Evolutionary conservation across 92 coral and sea anemone species (phyloP), one percentile per base, ranked within the genome.

Genomic region (Parazoanthus swiftii): DNA sequence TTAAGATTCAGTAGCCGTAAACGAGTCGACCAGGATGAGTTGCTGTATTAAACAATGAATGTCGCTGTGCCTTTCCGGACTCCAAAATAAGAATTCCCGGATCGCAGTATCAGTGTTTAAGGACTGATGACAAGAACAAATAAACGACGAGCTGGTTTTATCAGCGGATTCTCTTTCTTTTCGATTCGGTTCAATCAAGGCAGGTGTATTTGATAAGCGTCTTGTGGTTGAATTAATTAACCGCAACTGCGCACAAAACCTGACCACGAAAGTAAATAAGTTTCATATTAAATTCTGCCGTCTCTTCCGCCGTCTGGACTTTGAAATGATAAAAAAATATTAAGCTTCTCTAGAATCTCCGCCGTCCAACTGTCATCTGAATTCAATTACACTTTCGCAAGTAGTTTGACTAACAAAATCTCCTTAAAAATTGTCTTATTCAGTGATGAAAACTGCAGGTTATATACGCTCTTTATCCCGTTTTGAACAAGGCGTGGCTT

Each of bases 171-270:
- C 33, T 63, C 74, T 84, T 71, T 71, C 86, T 18, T 65, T 33
- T 38, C 11, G 2, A 43, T 48, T 38, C 58, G 67, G 54, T 16
- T 66, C 70, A n/a, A 4, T 42, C 50, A 10, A 21, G 79, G 67
- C 87, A 84, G 87, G 87, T 84, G 77, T 23, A 72, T 43, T 82
- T 13, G 56, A 65, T n/a, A 66, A 38, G 33, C 13, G 80, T 38
- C 80, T 76, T 23, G 25, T 39, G 51, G 50, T 76, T 20, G 80
- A n/a, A 39, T 35, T n/a, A 76, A 76, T 76, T 39, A 36, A 38
- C 51, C 80, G 39, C 54, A 16, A 39, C n/a, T 39, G 80, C 6
- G 54, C 13, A 4, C 26, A 36, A 37, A 76, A 36, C 54, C 33
- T 29, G 15, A 76, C 80, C 80, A 25, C 80, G 16, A 76, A 76